These are phyloP conservation scores for Blera fallax DNA, from an alignment of 2,888 invertebrate species.

Conservation along the genomic window DNA sequence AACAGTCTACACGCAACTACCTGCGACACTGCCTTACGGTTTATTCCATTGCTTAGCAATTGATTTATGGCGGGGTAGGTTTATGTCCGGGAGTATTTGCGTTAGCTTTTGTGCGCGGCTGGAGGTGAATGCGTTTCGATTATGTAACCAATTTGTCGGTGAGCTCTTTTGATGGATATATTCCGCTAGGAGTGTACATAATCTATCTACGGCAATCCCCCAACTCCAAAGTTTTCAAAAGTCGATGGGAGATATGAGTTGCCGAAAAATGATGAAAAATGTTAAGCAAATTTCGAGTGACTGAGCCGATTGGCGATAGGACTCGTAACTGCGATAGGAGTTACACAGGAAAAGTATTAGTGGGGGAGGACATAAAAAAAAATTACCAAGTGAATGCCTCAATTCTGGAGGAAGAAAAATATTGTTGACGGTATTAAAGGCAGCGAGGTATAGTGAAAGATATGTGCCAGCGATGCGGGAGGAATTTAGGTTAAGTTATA, in stretches of 20 bases:
- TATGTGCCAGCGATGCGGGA: background rate
- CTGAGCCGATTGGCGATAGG: background rate
- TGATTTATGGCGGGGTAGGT: constrained; percentile 57
- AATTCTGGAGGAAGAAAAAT: background rate
- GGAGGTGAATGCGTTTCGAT: constrained; percentile 37
- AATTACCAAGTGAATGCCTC: background rate
- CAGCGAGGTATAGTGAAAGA: no score
- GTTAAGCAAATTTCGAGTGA: background rate
- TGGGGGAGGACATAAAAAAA: background rate
- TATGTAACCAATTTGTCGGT: constrained; percentile 64
- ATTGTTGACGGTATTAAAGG: background rate
- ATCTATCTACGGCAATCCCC: background rate
- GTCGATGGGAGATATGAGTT: background rate
- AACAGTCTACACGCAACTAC: background rate
- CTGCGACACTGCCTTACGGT: background rate
- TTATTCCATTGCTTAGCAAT: constrained; percentile 42
- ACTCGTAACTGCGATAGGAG: background rate
- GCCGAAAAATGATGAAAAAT: background rate
- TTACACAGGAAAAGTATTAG: background rate
- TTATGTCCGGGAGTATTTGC: background rate
- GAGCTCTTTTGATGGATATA: constrained; percentile 38
- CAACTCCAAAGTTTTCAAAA: background rate
- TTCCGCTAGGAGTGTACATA: background rate
- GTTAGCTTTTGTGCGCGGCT: constrained; percentile 6
- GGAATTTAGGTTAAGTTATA: background rate